These are phyloP conservation scores for Lasioglossum oenotherae DNA, from an alignment of 2,888 invertebrate genomes.

Conservation along the genomic window DNA sequence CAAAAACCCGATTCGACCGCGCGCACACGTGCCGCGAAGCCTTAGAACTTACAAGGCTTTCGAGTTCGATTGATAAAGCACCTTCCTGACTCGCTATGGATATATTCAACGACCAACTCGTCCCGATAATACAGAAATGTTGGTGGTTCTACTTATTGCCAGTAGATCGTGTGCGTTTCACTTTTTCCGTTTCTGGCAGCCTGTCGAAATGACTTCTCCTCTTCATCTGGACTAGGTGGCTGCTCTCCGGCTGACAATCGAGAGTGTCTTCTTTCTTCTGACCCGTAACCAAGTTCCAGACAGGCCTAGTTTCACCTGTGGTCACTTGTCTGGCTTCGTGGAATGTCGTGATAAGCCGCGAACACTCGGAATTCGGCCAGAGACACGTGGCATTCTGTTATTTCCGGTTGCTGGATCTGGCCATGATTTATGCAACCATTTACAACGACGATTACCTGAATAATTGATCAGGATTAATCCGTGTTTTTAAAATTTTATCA, in stretches of 20 bases:
- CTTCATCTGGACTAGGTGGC: background rate
- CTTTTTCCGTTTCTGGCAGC: background rate
- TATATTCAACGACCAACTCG: background rate
- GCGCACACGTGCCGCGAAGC: background rate
- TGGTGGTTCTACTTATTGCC: background rate
- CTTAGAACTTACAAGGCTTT: conserved; percentile 8
- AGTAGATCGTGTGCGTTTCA: background rate
- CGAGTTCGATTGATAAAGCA: background rate
- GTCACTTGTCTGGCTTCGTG: conserved; percentile 43
- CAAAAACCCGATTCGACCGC: background rate
- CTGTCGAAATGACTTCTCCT: background rate
- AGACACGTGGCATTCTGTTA: background rate
- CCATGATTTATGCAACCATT: too few relatives aligned
- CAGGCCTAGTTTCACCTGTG: conserved; percentile 33
- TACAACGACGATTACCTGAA: too few relatives aligned
- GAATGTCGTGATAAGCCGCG: conserved; percentile 30
- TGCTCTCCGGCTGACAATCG: background rate
- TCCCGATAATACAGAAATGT: background rate
- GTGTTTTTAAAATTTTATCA: too few relatives aligned
- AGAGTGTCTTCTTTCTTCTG: conserved; percentile 28
- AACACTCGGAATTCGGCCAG: background rate
- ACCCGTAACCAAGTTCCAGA: conserved; percentile 51
- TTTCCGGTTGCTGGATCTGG: background rate
- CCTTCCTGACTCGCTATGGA: background rate
- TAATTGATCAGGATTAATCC: too few relatives aligned